Conservation (phyloP, 2,113 vertebrate species). For the Pelobates fuscus region DNA sequence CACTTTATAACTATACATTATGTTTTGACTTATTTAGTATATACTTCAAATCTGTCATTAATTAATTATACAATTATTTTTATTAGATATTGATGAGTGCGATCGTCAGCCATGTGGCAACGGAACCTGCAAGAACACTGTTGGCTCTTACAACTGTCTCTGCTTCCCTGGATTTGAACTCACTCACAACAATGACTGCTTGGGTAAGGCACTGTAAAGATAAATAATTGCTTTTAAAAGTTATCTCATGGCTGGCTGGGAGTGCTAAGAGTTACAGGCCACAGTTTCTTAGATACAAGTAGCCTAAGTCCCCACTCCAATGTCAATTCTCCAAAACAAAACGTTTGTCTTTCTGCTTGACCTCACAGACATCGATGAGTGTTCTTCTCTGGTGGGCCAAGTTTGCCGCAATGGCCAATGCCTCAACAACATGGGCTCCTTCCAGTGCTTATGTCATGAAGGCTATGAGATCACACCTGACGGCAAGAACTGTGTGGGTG, state of each 20-base stretch:
- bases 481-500: slow-evolving; percentile 89
- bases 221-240: neutral
- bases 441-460: slow-evolving; percentile 90
- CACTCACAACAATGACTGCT: slow-evolving; percentile 86
- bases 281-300: too few species aligned
- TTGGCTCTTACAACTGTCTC: slow-evolving; percentile 93
- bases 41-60: neutral
- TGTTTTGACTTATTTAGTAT: slow-evolving; percentile 16
- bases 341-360: neutral
- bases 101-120: slow-evolving; percentile 88
- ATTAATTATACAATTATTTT: neutral
- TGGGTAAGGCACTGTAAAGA: slow-evolving; percentile 78
- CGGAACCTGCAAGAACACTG: slow-evolving; percentile 88
- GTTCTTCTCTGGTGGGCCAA: slow-evolving; percentile 79
- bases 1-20: too few species aligned
- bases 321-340: too few species aligned
- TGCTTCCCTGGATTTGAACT: slow-evolving; percentile 90
- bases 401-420: slow-evolving; percentile 89
- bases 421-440: slow-evolving; percentile 86
- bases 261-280: too few species aligned
- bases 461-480: slow-evolving; percentile 87
- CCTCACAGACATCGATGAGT: slow-evolving; percentile 85
- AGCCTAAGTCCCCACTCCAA: too few species aligned
- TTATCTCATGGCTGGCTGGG: neutral
- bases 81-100: slow-evolving; percentile 86